phyloP scores from a whole-genome alignment of 92 coral and sea anemone species.

The Scolanthus callimorphus region DNA sequence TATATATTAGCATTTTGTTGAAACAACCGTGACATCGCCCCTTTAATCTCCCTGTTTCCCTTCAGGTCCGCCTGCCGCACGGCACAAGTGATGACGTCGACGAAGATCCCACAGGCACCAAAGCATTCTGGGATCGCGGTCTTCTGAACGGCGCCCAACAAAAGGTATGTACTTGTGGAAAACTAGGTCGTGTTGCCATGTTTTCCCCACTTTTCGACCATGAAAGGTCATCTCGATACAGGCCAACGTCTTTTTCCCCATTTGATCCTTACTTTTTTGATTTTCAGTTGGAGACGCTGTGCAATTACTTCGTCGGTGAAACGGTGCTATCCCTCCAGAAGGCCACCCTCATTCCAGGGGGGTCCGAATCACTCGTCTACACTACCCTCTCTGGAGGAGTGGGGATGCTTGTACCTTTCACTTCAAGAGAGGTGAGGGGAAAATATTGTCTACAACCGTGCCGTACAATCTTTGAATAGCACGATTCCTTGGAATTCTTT shows the following conservation, averaged over 20 bases:
- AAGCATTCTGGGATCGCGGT: slow-evolving; percentile 99
- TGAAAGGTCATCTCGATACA: too few relatives aligned
- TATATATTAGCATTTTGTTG: too few relatives aligned
- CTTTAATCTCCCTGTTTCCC: not conserved
- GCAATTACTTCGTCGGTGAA: slow-evolving; percentile 92
- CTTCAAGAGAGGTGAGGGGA: slow-evolving; percentile 94
- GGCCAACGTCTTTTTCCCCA: too few relatives aligned
- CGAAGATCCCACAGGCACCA: slow-evolving; percentile 98
- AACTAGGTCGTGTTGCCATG: too few relatives aligned
- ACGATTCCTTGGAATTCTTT: too few relatives aligned
- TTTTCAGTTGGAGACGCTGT: slow-evolving; percentile 78
- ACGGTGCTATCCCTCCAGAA: slow-evolving; percentile 97
- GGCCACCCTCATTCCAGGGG: slow-evolving; percentile 98
- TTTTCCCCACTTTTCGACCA: too few relatives aligned
- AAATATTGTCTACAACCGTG: too few relatives aligned
- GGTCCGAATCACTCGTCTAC: slow-evolving; percentile 95
- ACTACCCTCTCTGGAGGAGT: slow-evolving; percentile 96
- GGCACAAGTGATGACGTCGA: slow-evolving; percentile 88
- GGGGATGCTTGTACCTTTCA: slow-evolving; percentile 96
- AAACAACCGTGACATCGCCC: too few relatives aligned
- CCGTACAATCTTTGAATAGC: too few relatives aligned
- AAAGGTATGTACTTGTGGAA: too few relatives aligned
- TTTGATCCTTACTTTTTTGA: not conserved
- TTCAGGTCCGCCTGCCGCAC: slow-evolving; percentile 77
- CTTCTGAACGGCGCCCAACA: slow-evolving; percentile 95